These are phyloP conservation scores for Dromiciops gliroides DNA, from an alignment of 2,113 vertebrate species.

Conservation along the genomic window DNA sequence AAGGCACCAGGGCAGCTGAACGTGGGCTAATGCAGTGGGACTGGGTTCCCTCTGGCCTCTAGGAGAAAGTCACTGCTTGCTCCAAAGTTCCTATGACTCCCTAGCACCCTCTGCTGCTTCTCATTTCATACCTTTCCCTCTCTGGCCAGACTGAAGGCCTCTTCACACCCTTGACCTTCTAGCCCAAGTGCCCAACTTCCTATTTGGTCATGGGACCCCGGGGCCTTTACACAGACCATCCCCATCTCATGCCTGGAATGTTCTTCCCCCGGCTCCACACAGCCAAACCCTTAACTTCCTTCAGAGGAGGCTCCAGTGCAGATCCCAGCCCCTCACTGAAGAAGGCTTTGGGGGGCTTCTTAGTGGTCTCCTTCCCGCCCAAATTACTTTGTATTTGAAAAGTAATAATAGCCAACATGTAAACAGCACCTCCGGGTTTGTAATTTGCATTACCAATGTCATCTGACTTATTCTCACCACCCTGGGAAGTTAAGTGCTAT, in stretches of 20 bases:
- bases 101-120: background rate
- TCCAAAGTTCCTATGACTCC: background rate
- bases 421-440: too few species aligned
- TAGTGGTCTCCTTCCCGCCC: too few species aligned
- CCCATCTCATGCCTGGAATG: background rate
- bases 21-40: conserved; percentile 19
- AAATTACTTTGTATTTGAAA: too few species aligned
- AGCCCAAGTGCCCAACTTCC: background rate
- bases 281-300: too few species aligned
- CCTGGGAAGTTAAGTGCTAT: too few species aligned
- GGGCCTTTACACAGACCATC: background rate
- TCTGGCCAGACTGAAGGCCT: background rate
- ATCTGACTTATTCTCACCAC: too few species aligned
- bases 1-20: conserved; percentile 1
- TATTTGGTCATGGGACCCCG: background rate
- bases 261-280: background rate
- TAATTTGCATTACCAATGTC: too few species aligned
- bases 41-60: background rate
- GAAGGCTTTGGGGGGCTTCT: too few species aligned
- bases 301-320: too few species aligned
- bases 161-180: background rate
- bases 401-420: too few species aligned
- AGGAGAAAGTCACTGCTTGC: background rate
- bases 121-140: background rate
- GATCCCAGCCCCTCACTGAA: too few species aligned